Evolutionary conservation across 2,797 vertebrate genomes (phyloP), one percentile per base, ranked within the genome.

Genomic region (Macrochelys suwanniensis): DNA sequence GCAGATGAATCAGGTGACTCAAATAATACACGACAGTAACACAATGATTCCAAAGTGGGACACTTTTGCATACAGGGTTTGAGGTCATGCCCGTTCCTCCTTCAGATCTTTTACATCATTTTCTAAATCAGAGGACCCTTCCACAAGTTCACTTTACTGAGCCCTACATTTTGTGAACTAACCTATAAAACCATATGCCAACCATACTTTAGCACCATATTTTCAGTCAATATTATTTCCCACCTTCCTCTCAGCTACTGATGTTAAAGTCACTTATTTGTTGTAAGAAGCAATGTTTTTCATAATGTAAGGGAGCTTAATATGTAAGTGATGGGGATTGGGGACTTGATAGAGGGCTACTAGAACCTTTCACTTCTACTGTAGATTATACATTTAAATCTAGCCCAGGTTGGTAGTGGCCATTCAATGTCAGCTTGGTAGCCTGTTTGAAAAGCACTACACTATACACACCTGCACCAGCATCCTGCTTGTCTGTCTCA

Each of bases 401-500:
- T 86, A 78, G 54, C 79, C 50, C 25, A 33, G 65, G 88, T 84
- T 81, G 54, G 19, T 84, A 49, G 21, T 68, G 88, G 68, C 81
- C 51, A 90, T 7, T 59, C 17, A 37, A 28, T 68, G 17, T 33
- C 65, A 68, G 33, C 8, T 68, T 87, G 90, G 10, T 7, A 86
- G 74, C 19, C 0, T 59, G 85, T 19, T n/a, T 93, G 87, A 89
- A 94, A 96, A 94, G 84, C 80, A 74, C 59, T 57, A 25, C 33
- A 21, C 4, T 82, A 71, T 0, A 0, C 89, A 93, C 59, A 83
- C 0, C 5, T 87, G 80, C 78, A 79, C 88, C 37, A 86, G 68
- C 85, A 82, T 49, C 84, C 94, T 80, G 80, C 74, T 31, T 83
- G 79, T 10, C 4, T 90, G 85, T 93, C 95, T 91, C 82, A 82